Base-by-base conservation (phyloP, 2,888 invertebrate species). In the Flexamia atlantica region DNA sequence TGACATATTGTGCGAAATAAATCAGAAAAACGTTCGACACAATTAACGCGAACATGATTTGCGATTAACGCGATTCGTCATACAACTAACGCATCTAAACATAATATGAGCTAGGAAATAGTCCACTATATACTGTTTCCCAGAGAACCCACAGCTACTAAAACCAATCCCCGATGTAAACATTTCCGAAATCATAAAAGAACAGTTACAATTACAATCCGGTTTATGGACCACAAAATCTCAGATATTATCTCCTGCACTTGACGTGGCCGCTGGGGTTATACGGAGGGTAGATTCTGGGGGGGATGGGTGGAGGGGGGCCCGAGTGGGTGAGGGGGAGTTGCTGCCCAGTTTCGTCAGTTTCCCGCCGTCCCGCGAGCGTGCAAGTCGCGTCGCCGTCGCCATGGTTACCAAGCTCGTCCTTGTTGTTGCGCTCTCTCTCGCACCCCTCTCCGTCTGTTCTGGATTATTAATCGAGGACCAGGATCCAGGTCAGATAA, bases 391-490 rank as follows among this genome's bases (percentile, higher is more conserved):
- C n/a, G 68, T n/a, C 23, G 68, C 23, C 53, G 72, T 72, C 40
- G 72, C 72, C 72, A 72, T 72, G 72, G 72, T 20, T 72, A 72
- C 72, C 30, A 12, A 9, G 25, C 32, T 40, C 72, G 72, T 72
- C 64, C 64, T 64, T 28, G 64, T 64, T 28, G 12, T 14, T 14
- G 9, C 64, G 5, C 64, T 64, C 64, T 25, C 36, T 40, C 72
- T 72, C 20, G 12, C n/a, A 1, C 17, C 17, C 36, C 23, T 20
- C 36, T 72, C 1, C 32, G 4, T 17, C 30, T 28, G 30, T 40
- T 72, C 23, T 17, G 72, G 64, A 28, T 28, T 57, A 57, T 57
- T 64, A 28, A 64, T 64, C 30, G 64, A 64, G 64, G 64, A 64
- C 64, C 64, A 64, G 28, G 64, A 25, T 64, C 64, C 64, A 64